A percentile compares a stretch with the other conserved stretches of the same genome.
phyloP scores from a whole-genome alignment of 2,888 invertebrate species.

The Dioctria linearis region DNA sequence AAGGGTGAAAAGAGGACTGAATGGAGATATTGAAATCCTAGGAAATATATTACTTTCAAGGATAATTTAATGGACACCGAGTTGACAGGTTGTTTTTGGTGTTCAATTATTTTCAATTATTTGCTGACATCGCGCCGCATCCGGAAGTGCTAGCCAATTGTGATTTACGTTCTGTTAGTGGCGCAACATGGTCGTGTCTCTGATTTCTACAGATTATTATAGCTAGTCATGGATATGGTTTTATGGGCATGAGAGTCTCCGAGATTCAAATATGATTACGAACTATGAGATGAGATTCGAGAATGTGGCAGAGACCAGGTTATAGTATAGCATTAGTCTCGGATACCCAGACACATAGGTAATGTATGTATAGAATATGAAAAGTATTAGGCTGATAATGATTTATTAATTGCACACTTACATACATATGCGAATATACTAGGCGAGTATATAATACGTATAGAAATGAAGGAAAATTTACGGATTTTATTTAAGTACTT shows the following conservation, averaged over 20 bases:
- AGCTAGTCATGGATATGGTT: not conserved
- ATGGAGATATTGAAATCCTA: not conserved
- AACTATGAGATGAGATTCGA: not conserved
- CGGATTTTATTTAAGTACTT: too few relatives aligned
- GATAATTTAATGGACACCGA: constrained; percentile 53
- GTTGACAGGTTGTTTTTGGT: constrained; percentile 52
- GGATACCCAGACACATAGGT: too few relatives aligned
- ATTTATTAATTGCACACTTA: not conserved
- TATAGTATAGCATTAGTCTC: not conserved
- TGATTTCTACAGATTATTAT: not conserved
- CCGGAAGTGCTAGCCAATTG: constrained; percentile 34
- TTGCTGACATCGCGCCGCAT: constrained; percentile 28
- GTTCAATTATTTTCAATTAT: constrained; percentile 55
- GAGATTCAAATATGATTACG: not conserved
- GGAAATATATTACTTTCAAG: constrained; percentile 28
- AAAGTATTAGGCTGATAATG: not conserved
- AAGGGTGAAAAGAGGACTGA: not conserved
- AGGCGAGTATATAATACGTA: too few relatives aligned
- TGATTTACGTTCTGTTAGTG: constrained; percentile 33
- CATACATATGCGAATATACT: too few relatives aligned
- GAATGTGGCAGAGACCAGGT: not conserved
- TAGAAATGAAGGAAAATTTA: too few relatives aligned
- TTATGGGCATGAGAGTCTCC: not conserved
- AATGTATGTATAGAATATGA: too few relatives aligned
- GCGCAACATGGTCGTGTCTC: not conserved